Evolutionary conservation across 2,888 invertebrate species (phyloP).

Genomic region (Eupithecia tripunctaria): DNA sequence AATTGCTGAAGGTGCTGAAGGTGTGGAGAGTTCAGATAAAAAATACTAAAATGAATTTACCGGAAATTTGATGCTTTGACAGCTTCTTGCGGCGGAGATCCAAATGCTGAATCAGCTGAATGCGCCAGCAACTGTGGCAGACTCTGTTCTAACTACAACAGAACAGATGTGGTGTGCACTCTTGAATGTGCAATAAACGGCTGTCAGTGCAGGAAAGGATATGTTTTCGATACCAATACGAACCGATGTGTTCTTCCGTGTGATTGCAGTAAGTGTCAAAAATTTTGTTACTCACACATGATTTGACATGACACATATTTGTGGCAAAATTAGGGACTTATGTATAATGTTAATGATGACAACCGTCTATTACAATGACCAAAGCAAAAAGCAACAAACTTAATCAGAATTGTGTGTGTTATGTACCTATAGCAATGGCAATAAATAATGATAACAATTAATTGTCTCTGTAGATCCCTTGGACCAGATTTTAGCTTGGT

Average conservation of each 20-base stretch:
- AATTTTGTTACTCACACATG: no score
- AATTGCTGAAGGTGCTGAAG: background rate
- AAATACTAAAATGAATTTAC: background rate
- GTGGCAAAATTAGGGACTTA: no score
- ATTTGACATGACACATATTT: no score
- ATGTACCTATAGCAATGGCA: no score
- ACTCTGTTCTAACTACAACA: slow-evolving; percentile 36
- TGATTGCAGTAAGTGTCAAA: slow-evolving; percentile 47
- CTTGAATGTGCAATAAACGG: slow-evolving; percentile 41
- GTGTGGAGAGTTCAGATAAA: no score
- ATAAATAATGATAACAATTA: no score
- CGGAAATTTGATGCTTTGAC: background rate
- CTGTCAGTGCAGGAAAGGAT: slow-evolving; percentile 47
- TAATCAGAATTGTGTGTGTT: no score
- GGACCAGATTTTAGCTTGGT: no score
- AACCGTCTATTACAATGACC: no score
- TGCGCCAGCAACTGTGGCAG: slow-evolving; percentile 45
- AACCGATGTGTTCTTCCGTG: slow-evolving; percentile 46
- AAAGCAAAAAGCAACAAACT: no score
- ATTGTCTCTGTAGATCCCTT: no score
- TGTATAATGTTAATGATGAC: background rate
- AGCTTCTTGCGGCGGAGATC: slow-evolving; percentile 44
- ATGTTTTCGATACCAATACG: slow-evolving; percentile 34
- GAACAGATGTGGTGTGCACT: slow-evolving; percentile 32
- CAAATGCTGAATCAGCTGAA: slow-evolving; percentile 39